phyloP scores from a whole-genome alignment of 2,888 invertebrate genomes.

The Anodontia alba region DNA sequence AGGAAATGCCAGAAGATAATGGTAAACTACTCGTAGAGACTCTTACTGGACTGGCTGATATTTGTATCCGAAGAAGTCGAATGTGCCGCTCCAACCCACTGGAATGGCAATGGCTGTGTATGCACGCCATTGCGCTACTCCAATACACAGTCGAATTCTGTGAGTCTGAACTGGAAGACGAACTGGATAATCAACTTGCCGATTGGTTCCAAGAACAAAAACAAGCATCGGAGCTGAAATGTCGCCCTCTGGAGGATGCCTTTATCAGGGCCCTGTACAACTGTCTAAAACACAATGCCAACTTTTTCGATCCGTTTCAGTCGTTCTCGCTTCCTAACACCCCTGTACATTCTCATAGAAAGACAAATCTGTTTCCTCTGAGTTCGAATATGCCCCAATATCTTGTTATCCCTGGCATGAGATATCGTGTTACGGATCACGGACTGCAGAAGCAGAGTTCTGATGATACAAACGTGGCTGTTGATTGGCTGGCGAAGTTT shows the following conservation, averaged over 20 bases:
- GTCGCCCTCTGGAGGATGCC: slow-evolving; percentile 75
- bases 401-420: slow-evolving; percentile 66
- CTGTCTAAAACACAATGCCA: slow-evolving; percentile 76
- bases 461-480: slow-evolving; percentile 63
- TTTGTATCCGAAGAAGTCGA: slow-evolving; percentile 74
- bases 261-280: slow-evolving; percentile 76
- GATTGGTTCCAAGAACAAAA: slow-evolving; percentile 76
- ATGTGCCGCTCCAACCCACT: slow-evolving; percentile 77
- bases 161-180: slow-evolving; percentile 69
- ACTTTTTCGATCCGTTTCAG: slow-evolving; percentile 71
- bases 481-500: slow-evolving; percentile 78
- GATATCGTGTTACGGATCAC: slow-evolving; percentile 60
- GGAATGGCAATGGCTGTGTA: slow-evolving; percentile 81
- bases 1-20: slow-evolving; percentile 73
- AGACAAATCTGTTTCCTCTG: slow-evolving; percentile 70
- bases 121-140: slow-evolving; percentile 78
- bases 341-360: slow-evolving; percentile 69
- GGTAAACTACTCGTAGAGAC: slow-evolving; percentile 71
- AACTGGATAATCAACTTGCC: slow-evolving; percentile 64
- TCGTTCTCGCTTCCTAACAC: slow-evolving; percentile 70
- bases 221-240: slow-evolving; percentile 68
- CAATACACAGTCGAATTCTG: slow-evolving; percentile 78
- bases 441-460: slow-evolving; percentile 58
- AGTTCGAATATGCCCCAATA: slow-evolving; percentile 68
- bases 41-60: slow-evolving; percentile 75